Percentiles rank a stretch among this genome's conserved stretches.
Conservation (phyloP, 2,797 vertebrate genomes). For the Pogonophryne albipinna region DNA sequence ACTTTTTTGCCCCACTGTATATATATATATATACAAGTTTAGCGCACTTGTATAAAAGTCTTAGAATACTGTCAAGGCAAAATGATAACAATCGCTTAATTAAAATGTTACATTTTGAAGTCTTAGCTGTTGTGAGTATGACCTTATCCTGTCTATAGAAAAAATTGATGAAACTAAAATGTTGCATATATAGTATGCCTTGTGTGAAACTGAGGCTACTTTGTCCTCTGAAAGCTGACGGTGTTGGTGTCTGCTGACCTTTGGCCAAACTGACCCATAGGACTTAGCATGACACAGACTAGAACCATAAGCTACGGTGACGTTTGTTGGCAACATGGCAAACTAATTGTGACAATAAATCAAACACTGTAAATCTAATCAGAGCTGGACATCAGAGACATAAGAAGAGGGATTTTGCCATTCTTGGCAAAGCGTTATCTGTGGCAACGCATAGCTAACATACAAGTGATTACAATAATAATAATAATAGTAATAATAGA, state of each 20-base stretch:
- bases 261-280: slow-evolving; percentile 57
- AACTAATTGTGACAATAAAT: slow-evolving; percentile 5
- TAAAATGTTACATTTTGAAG: background rate
- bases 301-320: slow-evolving; percentile 15
- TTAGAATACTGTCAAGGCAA: background rate
- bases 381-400: slow-evolving; percentile 39
- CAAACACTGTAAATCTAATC: slow-evolving; percentile 27
- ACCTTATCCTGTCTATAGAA: background rate
- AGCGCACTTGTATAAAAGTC: background rate
- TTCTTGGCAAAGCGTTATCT: slow-evolving; percentile 26
- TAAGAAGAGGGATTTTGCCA: background rate
- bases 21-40: background rate
- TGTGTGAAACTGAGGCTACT: slow-evolving; percentile 49
- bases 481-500: too few relatives aligned
- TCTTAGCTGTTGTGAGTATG: background rate
- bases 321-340: slow-evolving; percentile 23
- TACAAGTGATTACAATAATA: background rate
- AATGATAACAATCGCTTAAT: background rate
- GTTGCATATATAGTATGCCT: slow-evolving; percentile 4
- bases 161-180: slow-evolving; percentile 3
- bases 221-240: slow-evolving; percentile 63
- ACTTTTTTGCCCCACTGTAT: too few relatives aligned
- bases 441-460: background rate
- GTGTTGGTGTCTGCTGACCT: slow-evolving; percentile 54
- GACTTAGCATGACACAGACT: slow-evolving; percentile 40